These are phyloP conservation scores for Patella vulgata DNA, from an alignment of 1,140 invertebrate species.

Conservation along the genomic window DNA sequence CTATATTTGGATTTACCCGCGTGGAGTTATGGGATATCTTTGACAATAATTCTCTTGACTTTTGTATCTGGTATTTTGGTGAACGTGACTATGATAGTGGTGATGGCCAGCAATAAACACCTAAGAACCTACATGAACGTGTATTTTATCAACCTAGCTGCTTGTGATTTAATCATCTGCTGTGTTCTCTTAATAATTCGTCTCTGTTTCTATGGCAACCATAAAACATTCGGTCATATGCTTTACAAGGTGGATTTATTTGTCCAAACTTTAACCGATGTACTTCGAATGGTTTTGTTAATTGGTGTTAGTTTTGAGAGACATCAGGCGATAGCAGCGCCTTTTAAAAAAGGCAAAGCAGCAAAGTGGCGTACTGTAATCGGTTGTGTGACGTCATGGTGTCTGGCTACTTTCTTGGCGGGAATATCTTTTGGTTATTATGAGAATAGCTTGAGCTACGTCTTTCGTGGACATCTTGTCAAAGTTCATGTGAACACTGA, in stretches of 20 bases:
- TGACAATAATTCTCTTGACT: too few relatives aligned
- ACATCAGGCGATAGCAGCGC: conserved; percentile 22
- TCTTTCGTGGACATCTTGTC: not conserved
- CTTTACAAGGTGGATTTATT: conserved; percentile 18
- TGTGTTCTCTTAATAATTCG: too few relatives aligned
- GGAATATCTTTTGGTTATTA: conserved; percentile 12
- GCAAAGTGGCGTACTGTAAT: conserved; percentile 8
- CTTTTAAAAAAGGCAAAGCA: conserved; percentile 23
- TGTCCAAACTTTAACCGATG: conserved; percentile 19
- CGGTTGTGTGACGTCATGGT: conserved; percentile 16
- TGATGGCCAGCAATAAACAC: too few relatives aligned
- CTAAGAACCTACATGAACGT: too few relatives aligned
- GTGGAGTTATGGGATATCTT: too few relatives aligned
- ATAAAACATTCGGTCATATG: too few relatives aligned
- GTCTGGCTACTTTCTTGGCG: conserved; percentile 6
- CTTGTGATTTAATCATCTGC: too few relatives aligned
- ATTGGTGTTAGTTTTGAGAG: conserved; percentile 26
- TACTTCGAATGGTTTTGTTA: conserved; percentile 23
- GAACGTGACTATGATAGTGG: too few relatives aligned
- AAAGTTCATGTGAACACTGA: conserved; percentile 14
- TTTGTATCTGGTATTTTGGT: too few relatives aligned
- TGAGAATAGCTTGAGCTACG: conserved; percentile 17
- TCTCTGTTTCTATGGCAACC: too few relatives aligned
- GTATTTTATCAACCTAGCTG: too few relatives aligned
- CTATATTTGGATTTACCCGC: too few relatives aligned